Base-by-base conservation (phyloP, 2,797 vertebrate genomes). In the Hydrolagus colliei region DNA sequence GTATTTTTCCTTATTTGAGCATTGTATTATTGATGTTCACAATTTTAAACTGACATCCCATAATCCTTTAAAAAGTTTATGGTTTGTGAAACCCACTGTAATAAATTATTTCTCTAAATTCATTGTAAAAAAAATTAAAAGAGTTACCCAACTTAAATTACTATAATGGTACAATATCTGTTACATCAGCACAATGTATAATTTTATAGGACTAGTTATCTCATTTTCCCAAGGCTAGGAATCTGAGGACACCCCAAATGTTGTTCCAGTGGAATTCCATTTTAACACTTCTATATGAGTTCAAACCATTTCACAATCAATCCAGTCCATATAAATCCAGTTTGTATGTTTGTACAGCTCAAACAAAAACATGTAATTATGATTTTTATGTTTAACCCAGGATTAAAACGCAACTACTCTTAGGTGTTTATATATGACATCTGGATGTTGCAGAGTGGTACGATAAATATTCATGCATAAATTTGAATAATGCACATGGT, bases 21-120 rank as follows among this genome's bases (percentile, higher is more conserved):
- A 95, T 92, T 93, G 92, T 92, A 94, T 92, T 94, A 93, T 90
- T 93, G 92, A 93, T 94, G 93, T 94, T 95, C 88, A 86, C 90
- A 88, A 89, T 86, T 88, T 88, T 87, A 73, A 86, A 89, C 86
- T 94, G 93, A 93, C 93, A 94, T 96, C 90, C 91, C 93, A 91
- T 94, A 92, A 91, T 92, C 95, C 93, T 95, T 93, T 93, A 91
- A 95, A 96, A 96, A 95, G 91, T 94, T 94, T 91, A 93, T 94
- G 92, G 94, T 93, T 95, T 89, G 92, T 96, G 92, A 94, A 93
- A 94, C 82, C 94, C 91, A 27, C 72, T 73, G 91, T 94, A 96
- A 96, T 95, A 96, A 96, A 95, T 96, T 92, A 95, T 93, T 94
- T 94, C 93, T 95, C 95, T 93, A 95, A 94, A 94, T 95, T 93